Conservation (phyloP, 2,888 invertebrate genomes). For the Nymphalis polychloros region DNA sequence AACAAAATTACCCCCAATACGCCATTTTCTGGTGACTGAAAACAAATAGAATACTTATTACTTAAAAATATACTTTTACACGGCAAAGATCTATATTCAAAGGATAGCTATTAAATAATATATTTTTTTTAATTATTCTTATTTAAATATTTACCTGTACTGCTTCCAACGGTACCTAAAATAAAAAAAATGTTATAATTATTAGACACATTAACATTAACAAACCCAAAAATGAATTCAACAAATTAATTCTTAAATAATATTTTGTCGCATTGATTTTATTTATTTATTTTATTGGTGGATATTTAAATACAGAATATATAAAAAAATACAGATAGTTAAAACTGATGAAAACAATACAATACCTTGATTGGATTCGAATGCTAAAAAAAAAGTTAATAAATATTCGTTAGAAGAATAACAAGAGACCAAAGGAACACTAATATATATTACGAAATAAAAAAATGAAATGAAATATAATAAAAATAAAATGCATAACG, state of each 20-base stretch:
- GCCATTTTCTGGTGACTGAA: constrained; percentile 23
- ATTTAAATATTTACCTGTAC: background rate
- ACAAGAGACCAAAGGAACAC: too few species aligned
- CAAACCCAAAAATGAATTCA: background rate
- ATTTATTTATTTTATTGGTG: too few species aligned
- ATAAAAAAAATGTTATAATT: background rate
- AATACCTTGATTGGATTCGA: constrained; percentile 14
- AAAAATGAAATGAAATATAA: too few species aligned
- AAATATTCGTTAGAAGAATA: too few species aligned
- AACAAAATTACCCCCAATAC: constrained; percentile 19
- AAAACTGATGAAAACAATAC: background rate
- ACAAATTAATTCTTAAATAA: background rate
- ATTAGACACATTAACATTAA: too few species aligned
- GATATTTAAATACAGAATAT: too few species aligned
- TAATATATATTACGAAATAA: too few species aligned
- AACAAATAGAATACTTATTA: background rate
- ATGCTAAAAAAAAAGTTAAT: background rate
- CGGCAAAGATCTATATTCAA: too few species aligned
- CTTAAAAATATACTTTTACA: background rate
- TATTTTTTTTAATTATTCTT: too few species aligned
- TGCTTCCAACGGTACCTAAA: constrained; percentile 16
- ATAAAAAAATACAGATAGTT: background rate
- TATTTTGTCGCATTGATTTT: background rate
- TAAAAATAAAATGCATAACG: too few species aligned
- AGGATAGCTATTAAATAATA: too few species aligned